A percentile compares a stretch with the other conserved stretches of the same genome.
Conservation (phyloP, 1,140 invertebrate species). For the Brachionus asplanchnoidis region DNA sequence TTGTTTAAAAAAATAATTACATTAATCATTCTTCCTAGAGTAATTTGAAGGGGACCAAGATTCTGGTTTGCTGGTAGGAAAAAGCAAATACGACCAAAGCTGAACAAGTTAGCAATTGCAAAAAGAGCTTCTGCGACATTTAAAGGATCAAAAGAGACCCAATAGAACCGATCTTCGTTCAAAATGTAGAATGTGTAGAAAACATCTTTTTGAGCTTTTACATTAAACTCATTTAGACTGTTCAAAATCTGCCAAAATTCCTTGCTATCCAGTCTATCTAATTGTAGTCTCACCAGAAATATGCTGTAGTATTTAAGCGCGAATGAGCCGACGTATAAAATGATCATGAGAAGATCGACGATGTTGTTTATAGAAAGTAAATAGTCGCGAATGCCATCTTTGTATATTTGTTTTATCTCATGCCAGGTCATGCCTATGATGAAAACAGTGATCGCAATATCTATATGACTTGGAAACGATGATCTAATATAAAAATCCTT, state of each 20-base stretch:
- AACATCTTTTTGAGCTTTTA: background rate
- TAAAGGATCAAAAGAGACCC: conserved; percentile 48
- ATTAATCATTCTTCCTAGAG: conserved; percentile 56
- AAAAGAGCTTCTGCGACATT: conserved; percentile 49
- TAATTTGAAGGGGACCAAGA: conserved; percentile 57
- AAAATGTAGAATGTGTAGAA: conserved; percentile 27
- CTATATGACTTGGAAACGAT: conserved; percentile 22
- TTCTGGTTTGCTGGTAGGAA: conserved; percentile 58
- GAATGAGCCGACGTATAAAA: conserved; percentile 52
- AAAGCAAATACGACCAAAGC: conserved; percentile 55
- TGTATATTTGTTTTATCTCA: conserved; percentile 52
- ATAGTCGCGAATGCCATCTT: conserved; percentile 49
- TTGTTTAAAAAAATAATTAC: conserved; percentile 44
- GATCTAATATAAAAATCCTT: conserved; percentile 31
- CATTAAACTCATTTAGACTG: background rate
- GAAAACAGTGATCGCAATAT: conserved; percentile 23
- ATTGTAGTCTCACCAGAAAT: background rate
- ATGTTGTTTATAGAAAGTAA: conserved; percentile 53
- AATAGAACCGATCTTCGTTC: conserved; percentile 48
- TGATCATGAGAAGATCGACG: conserved; percentile 51
- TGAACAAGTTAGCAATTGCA: conserved; percentile 52
- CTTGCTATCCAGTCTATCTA: background rate
- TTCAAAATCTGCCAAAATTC: background rate
- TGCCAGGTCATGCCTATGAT: conserved; percentile 50
- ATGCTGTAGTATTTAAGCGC: conserved; percentile 45